phyloP scores from a whole-genome alignment of 1,140 invertebrate genomes.

The Aphis gossypii region DNA sequence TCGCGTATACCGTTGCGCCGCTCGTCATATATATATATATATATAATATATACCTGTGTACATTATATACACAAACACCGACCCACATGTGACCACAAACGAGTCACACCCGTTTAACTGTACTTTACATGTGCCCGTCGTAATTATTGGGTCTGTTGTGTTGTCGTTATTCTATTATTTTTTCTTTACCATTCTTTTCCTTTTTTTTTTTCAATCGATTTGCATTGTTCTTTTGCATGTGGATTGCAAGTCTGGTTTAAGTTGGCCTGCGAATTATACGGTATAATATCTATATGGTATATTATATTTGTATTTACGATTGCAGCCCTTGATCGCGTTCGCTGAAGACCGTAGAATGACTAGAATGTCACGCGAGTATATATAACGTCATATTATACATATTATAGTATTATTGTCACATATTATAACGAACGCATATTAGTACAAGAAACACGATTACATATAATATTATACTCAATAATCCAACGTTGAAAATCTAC shows the following conservation, averaged over 20 bases:
- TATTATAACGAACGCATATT: not conserved
- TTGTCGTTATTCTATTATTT: not conserved
- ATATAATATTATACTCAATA: not conserved
- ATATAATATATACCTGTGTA: not conserved
- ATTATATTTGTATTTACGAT: not conserved
- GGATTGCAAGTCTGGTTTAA: not conserved
- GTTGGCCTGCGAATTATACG: not conserved
- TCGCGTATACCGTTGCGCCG: slow-evolving; percentile 43
- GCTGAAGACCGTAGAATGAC: not conserved
- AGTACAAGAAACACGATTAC: not conserved
- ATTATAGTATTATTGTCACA: not conserved
- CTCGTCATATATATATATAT: not conserved
- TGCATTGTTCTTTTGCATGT: not conserved
- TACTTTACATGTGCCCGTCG: slow-evolving; percentile 44
- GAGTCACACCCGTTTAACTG: slow-evolving; percentile 57
- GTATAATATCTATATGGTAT: not conserved
- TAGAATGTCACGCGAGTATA: not conserved
- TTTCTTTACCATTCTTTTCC: not conserved
- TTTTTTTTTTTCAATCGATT: slow-evolving; percentile 30
- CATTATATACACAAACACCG: slow-evolving; percentile 25
- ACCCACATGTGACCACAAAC: slow-evolving; percentile 56
- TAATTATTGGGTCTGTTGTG: slow-evolving; percentile 32
- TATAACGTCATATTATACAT: not conserved
- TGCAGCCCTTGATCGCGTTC: not conserved
- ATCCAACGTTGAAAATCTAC: not conserved